Conservation (phyloP, 2,797 vertebrate genomes). For the Pempheris klunzingeri region DNA sequence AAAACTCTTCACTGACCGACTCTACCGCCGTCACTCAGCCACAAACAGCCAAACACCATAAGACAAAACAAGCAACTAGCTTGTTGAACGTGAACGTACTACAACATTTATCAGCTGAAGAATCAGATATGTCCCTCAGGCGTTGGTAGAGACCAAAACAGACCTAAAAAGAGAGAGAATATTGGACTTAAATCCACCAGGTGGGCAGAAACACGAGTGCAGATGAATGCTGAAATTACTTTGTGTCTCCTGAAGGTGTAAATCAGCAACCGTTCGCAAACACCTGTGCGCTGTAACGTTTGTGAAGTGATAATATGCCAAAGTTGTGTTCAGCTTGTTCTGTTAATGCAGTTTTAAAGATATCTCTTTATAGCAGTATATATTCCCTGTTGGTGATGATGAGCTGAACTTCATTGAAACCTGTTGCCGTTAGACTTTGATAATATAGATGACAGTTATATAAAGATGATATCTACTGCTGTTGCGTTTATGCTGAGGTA, state of each 20-base stretch:
- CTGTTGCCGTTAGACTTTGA: background rate
- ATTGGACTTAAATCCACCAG: background rate
- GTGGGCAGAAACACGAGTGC: background rate
- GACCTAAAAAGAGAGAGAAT: background rate
- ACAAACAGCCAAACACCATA: background rate
- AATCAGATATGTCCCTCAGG: background rate
- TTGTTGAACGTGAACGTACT: background rate
- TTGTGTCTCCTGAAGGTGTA: background rate
- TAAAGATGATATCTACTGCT: background rate
- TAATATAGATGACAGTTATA: background rate
- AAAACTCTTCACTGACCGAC: background rate
- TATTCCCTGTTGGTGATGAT: background rate
- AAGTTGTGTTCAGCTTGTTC: background rate
- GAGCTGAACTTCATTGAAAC: background rate
- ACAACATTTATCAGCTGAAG: background rate
- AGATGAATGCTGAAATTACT: background rate
- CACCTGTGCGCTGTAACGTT: background rate
- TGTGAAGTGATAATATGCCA: background rate
- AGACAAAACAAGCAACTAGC: background rate
- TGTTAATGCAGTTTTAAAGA: background rate
- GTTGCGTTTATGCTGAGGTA: background rate
- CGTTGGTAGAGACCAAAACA: background rate
- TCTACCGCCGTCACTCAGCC: background rate
- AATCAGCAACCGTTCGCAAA: background rate
- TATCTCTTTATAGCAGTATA: background rate